phyloP scores from a whole-genome alignment of 2,797 vertebrate species.

The Clarias pachynema region DNA sequence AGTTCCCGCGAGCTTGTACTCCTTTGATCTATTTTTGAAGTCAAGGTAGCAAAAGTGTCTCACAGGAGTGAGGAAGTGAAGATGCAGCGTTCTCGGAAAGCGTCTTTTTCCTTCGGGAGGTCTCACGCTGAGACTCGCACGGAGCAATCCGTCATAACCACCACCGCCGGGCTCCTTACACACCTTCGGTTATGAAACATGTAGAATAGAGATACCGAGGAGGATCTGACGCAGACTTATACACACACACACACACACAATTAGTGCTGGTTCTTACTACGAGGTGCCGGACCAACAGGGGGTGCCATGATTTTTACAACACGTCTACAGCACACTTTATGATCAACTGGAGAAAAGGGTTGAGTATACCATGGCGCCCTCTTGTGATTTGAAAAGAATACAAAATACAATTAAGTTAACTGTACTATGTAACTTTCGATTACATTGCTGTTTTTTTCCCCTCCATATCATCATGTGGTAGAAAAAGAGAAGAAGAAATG shows the following conservation, averaged over 20 bases:
- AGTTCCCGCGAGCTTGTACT: not conserved
- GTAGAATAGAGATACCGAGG: not conserved
- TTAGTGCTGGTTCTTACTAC: not conserved
- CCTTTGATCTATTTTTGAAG: not conserved
- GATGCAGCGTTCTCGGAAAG: not conserved
- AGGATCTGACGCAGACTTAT: not conserved
- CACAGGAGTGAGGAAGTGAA: not conserved
- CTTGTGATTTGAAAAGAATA: not conserved
- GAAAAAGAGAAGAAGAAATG: not conserved
- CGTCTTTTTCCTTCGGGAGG: not conserved
- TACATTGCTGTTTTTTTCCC: too few species aligned
- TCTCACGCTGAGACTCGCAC: not conserved
- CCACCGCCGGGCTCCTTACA: not conserved
- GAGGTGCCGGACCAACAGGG: not conserved
- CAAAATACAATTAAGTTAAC: not conserved
- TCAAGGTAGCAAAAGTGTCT: constrained; percentile 1
- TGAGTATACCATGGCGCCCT: not conserved
- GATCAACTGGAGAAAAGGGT: not conserved
- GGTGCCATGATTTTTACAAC: constrained; percentile 1
- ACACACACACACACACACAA: not conserved
- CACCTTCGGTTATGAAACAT: not conserved
- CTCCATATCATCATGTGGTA: too few species aligned
- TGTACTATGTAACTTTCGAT: not conserved
- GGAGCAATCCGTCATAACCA: not conserved
- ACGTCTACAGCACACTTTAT: not conserved